Evolutionary conservation across 1,140 invertebrate species (phyloP).

Genomic region (Ceratina japonica): DNA sequence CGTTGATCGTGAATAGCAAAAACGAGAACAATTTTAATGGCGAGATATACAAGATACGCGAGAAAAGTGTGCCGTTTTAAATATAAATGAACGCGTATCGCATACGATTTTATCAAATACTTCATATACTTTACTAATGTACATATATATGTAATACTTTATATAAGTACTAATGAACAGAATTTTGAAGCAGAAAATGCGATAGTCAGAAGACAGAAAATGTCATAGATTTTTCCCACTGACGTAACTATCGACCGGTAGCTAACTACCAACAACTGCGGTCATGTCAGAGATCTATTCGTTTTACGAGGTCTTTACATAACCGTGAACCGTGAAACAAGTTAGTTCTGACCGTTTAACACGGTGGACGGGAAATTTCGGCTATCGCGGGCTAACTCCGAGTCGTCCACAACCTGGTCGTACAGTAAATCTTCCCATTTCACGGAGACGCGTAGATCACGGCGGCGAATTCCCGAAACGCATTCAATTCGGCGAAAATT

Average conservation of each 20-base stretch:
- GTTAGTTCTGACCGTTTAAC: conserved; percentile 1
- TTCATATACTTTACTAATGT: too few relatives aligned
- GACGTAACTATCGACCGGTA: background rate
- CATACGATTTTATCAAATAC: too few relatives aligned
- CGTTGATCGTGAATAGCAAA: background rate
- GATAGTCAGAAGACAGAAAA: too few relatives aligned
- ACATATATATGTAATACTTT: too few relatives aligned
- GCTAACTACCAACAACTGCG: conserved; percentile 1
- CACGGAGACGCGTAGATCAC: conserved; percentile 20
- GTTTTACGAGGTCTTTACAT: conserved; percentile 25
- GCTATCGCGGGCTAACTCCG: conserved; percentile 5
- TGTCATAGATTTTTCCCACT: too few relatives aligned
- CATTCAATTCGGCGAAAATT: background rate
- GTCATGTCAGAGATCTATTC: background rate
- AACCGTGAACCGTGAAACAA: conserved; percentile 10
- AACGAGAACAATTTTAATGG: background rate
- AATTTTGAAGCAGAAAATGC: too few relatives aligned
- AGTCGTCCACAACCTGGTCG: background rate
- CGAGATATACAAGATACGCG: background rate
- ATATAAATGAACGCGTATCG: too few relatives aligned
- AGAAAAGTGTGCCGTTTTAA: background rate
- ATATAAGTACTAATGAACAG: too few relatives aligned
- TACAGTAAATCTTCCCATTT: conserved; percentile 19
- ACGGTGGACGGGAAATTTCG: background rate
- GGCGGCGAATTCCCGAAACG: conserved; percentile 13